Conservation (phyloP, 2,888 invertebrate genomes). For the Troilus luridus region DNA sequence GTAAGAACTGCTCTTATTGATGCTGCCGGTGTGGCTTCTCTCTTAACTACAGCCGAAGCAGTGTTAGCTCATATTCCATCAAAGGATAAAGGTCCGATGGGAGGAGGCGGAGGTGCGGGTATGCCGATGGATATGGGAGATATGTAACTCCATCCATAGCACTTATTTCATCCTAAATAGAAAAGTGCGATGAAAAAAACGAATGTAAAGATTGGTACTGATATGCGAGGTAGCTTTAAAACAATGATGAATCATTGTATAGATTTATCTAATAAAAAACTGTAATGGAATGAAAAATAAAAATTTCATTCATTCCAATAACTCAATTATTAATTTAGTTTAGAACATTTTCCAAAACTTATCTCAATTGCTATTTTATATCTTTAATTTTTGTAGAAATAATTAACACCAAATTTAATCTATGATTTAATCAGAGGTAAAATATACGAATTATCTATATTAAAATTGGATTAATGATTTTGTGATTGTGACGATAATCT, state of each 20-base stretch:
- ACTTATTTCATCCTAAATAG: not conserved
- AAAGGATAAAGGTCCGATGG: constrained; percentile 85
- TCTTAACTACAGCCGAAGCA: constrained; percentile 95
- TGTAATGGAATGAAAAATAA: not conserved
- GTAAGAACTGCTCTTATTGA: constrained; percentile 94
- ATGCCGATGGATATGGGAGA: constrained; percentile 68
- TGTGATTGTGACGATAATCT: no score
- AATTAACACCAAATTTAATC: not conserved
- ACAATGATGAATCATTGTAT: not conserved
- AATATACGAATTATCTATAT: not conserved
- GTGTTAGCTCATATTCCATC: constrained; percentile 96
- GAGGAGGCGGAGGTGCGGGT: constrained; percentile 76
- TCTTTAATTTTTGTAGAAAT: not conserved
- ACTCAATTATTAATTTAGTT: not conserved
- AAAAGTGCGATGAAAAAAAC: not conserved
- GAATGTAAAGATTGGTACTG: not conserved
- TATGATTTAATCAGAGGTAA: not conserved
- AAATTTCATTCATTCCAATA: not conserved
- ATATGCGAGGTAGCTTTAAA: not conserved
- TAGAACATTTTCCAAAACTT: not conserved
- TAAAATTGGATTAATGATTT: no score
- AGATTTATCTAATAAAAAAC: not conserved
- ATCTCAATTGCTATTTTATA: not conserved
- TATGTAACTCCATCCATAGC: constrained; percentile 60
- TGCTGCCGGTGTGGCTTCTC: constrained; percentile 94